Conservation (phyloP, 2,797 vertebrate genomes). For the Chrosomus eos region DNA sequence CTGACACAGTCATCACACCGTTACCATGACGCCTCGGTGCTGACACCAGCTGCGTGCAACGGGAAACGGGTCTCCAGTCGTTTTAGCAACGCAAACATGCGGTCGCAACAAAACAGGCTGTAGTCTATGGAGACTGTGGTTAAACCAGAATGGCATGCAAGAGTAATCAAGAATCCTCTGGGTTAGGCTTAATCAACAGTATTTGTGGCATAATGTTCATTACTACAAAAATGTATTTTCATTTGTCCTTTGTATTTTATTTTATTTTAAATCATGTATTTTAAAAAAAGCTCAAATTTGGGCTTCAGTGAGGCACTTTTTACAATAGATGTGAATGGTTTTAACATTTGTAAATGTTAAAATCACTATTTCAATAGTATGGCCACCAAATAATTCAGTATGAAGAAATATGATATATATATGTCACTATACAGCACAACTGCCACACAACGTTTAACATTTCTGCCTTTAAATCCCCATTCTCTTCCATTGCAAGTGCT, state of each 20-base stretch:
- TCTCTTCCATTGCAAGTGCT: background rate
- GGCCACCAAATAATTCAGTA: background rate
- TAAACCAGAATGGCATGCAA: conserved; percentile 72
- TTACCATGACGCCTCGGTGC: conserved; percentile 32
- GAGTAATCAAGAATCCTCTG: conserved; percentile 66
- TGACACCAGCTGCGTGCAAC: conserved; percentile 16
- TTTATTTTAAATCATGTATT: background rate
- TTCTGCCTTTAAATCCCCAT: background rate
- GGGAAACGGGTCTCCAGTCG: conserved; percentile 4
- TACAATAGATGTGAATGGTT: background rate
- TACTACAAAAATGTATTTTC: background rate
- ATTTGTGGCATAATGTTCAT: background rate
- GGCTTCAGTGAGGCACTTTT: background rate
- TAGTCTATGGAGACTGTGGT: background rate
- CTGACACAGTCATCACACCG: conserved; percentile 54
- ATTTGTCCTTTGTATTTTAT: background rate
- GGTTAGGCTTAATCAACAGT: background rate
- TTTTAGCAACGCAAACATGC: background rate
- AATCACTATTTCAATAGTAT: conserved; percentile 68
- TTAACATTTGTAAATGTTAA: background rate
- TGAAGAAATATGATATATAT: too few species aligned
- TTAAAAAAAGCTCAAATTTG: background rate
- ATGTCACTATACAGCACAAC: background rate
- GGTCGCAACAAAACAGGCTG: conserved; percentile 11
- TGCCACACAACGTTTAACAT: background rate